Percentiles rank a stretch among this genome's conserved stretches.
Conservation (phyloP, 1,140 invertebrate species). For the Gryllus bimaculatus region DNA sequence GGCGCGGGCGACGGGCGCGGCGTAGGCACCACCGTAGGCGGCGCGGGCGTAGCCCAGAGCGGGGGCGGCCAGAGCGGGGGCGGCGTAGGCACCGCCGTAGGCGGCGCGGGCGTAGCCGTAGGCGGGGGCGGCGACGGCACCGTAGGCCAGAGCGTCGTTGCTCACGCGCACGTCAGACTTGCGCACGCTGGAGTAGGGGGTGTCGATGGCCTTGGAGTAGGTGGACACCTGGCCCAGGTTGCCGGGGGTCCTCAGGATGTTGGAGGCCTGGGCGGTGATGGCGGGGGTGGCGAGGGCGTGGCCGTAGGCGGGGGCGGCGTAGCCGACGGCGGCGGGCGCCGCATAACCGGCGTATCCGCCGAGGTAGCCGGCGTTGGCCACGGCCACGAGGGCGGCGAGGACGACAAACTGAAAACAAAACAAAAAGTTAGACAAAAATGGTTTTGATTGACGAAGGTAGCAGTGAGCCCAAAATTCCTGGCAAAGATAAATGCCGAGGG, state of each 20-base stretch:
- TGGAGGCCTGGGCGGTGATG: conserved; percentile 47
- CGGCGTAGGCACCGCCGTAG: conserved; percentile 20
- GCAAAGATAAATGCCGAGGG: too few species aligned
- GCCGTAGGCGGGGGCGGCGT: conserved; percentile 26
- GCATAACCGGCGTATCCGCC: conserved; percentile 14
- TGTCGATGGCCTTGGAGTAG: conserved; percentile 52
- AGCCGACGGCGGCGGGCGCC: conserved; percentile 21
- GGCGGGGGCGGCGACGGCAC: conserved; percentile 18
- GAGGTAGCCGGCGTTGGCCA: conserved; percentile 22
- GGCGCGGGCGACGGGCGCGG: conserved; percentile 18
- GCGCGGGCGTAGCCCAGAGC: conserved; percentile 3
- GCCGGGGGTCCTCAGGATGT: conserved; percentile 49
- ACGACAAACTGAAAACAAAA: conserved; percentile 21
- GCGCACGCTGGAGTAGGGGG: conserved; percentile 56
- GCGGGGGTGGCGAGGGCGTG: conserved; percentile 36
- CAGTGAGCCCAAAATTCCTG: too few species aligned
- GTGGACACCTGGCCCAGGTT: conserved; percentile 53
- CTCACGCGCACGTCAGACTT: conserved; percentile 51
- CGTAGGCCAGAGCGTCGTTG: conserved; percentile 44
- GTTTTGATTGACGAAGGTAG: too few species aligned
- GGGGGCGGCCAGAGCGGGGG: conserved; percentile 15
- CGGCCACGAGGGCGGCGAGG: conserved; percentile 23
- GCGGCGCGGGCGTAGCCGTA: conserved; percentile 19
- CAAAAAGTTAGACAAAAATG: too few species aligned
- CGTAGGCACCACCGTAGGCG: conserved; percentile 23